Evolutionary conservation across 1,140 invertebrate species (phyloP).

Genomic region (Brachionus calyciflorus): DNA sequence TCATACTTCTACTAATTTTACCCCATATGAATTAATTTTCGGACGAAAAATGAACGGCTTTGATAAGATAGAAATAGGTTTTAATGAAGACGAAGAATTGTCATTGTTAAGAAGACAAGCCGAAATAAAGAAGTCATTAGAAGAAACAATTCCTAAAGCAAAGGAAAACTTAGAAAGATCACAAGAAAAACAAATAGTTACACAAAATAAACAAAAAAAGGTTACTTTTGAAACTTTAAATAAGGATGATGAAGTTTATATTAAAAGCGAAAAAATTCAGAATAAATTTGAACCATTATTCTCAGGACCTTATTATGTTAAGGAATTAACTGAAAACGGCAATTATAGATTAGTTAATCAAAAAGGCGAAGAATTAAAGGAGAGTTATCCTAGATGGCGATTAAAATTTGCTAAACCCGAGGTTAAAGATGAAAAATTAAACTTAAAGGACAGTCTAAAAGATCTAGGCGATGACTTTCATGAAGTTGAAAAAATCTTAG

Average conservation of each 20-base stretch:
- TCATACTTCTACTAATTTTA: too few species aligned
- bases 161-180: neutral
- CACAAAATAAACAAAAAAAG: neutral
- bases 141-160: neutral
- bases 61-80: too few species aligned
- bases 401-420: neutral
- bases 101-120: neutral
- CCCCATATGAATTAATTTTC: too few species aligned
- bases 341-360: neutral
- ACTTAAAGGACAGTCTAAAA: too few species aligned
- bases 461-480: too few species aligned
- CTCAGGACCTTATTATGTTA: neutral
- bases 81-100: neutral
- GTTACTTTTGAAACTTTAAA: neutral
- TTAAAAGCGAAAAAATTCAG: neutral
- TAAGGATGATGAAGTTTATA: too few species aligned
- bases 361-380: neutral
- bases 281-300: neutral
- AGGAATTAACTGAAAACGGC: neutral
- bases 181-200: neutral
- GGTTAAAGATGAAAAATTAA: too few species aligned
- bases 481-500: too few species aligned
- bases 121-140: neutral
- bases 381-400: neutral
- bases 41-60: too few species aligned